Conservation (phyloP, 1,140 invertebrate species). For the Drosophila setifemur region DNA sequence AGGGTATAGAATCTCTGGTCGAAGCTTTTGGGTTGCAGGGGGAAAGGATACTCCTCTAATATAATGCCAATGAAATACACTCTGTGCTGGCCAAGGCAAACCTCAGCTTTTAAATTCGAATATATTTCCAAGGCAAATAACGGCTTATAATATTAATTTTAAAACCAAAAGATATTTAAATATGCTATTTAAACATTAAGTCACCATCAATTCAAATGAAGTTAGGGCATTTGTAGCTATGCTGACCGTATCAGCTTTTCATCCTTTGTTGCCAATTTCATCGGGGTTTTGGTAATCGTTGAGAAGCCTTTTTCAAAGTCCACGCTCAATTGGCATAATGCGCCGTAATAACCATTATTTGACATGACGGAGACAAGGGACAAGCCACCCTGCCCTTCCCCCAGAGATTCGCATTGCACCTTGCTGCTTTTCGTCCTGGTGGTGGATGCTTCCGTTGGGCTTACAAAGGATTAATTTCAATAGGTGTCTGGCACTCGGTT, state of each 20-base stretch:
- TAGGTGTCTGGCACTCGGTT: slow-evolving; percentile 58
- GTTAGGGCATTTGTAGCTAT: neutral
- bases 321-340: slow-evolving; percentile 54
- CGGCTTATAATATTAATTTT: too few relatives aligned
- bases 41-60: too few relatives aligned
- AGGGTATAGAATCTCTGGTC: neutral
- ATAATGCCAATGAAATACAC: too few relatives aligned
- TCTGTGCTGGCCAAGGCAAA: too few relatives aligned
- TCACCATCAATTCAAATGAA: too few relatives aligned
- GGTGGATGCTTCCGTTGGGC: slow-evolving; percentile 37
- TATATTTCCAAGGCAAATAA: too few relatives aligned
- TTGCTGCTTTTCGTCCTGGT: slow-evolving; percentile 1
- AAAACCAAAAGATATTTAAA: too few relatives aligned
- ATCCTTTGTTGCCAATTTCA: slow-evolving; percentile 33
- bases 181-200: too few relatives aligned
- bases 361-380: slow-evolving; percentile 18
- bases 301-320: slow-evolving; percentile 32
- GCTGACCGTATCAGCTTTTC: neutral
- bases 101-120: too few relatives aligned
- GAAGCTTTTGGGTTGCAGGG: too few relatives aligned
- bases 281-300: slow-evolving; percentile 50
- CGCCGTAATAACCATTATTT: slow-evolving; percentile 52
- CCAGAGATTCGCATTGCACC: slow-evolving; percentile 9
- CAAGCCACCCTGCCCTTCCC: slow-evolving; percentile 7
- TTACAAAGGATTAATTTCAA: slow-evolving; percentile 78